These are phyloP conservation scores for Bugula neritina DNA, from an alignment of 2,888 invertebrate genomes.

Conservation along the genomic window DNA sequence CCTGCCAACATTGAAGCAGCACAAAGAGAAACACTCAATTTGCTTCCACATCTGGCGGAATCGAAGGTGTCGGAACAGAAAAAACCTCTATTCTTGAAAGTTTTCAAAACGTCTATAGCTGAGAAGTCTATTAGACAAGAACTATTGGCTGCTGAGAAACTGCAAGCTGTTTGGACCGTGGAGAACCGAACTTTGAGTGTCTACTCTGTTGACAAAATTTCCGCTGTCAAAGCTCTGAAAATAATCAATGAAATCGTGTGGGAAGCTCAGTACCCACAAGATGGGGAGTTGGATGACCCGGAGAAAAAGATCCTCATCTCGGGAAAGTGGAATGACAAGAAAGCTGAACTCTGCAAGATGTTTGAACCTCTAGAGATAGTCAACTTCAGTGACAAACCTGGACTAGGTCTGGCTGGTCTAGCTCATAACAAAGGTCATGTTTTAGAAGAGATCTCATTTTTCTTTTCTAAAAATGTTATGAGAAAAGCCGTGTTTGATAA, in stretches of 20 bases:
- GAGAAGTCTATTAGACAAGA: background rate
- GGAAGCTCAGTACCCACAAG: slow-evolving; percentile 16
- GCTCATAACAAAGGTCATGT: background rate
- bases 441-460: background rate
- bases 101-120: background rate
- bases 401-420: background rate
- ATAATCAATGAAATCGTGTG: background rate
- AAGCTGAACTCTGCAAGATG: background rate
- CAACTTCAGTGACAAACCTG: background rate
- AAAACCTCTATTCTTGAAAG: background rate
- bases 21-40: background rate
- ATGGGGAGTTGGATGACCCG: slow-evolving; percentile 10
- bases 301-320: slow-evolving; percentile 1
- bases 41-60: background rate
- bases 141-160: background rate
- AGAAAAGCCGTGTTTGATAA: background rate
- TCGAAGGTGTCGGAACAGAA: background rate
- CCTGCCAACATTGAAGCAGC: slow-evolving; percentile 3
- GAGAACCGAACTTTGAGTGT: background rate
- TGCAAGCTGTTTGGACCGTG: slow-evolving; percentile 3
- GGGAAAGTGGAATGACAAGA: background rate
- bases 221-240: background rate
- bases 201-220: background rate
- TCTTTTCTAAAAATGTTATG: slow-evolving; percentile 1
- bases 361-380: slow-evolving; percentile 13